Base-by-base conservation (phyloP, 2,888 invertebrate genomes). In the Phymatocera aterrima region DNA sequence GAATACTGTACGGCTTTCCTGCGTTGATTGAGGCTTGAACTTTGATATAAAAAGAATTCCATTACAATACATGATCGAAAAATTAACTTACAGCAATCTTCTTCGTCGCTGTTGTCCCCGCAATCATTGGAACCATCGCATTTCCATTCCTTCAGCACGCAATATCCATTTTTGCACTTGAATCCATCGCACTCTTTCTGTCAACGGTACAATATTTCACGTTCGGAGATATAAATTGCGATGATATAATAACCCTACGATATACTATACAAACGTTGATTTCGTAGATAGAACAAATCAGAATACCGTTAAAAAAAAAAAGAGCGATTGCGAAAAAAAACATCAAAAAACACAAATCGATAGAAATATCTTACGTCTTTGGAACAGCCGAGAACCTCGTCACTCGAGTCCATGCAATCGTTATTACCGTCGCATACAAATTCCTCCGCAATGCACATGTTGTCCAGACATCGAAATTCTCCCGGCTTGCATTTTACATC, bases 91-190 rank as follows among this genome's bases (percentile, higher is more conserved):
- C 87, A 79, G 75, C 90, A 91, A 80, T 85, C 80, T 43, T 81
- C 78, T 83, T 91, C 91, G 81, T 91, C 90, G 24, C 85, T 85
- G 60, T 84, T 84, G 89, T 94, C 94, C 3, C 90, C 88, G 81
- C 94, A 94, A 83, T 94, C 94, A 81, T 92, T 89, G n/a, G 85
- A 81, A 1, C 92, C 92, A 87, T 93, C 93, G 83, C 94, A 94
- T 34, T 90, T 86, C 92, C 92, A 93, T 81, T 90, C 89, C 1
- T 90, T 88, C 8, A 91, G 91, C 61, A 94, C 87, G 82, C 94
- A 94, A 61, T 91, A 91, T 8, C 91, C 91, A 83, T 93, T 92
- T 12, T 88, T 88, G 83, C 96, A 96, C 24, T 90, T 88, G 87
- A 94, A 96, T 0, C 93, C 94, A 24, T 91, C 91, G 87, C 95